Evolutionary conservation across 1,140 invertebrate species (phyloP), one percentile per base, ranked within the genome.

Genomic region (Tetramorium parvispinum): DNA sequence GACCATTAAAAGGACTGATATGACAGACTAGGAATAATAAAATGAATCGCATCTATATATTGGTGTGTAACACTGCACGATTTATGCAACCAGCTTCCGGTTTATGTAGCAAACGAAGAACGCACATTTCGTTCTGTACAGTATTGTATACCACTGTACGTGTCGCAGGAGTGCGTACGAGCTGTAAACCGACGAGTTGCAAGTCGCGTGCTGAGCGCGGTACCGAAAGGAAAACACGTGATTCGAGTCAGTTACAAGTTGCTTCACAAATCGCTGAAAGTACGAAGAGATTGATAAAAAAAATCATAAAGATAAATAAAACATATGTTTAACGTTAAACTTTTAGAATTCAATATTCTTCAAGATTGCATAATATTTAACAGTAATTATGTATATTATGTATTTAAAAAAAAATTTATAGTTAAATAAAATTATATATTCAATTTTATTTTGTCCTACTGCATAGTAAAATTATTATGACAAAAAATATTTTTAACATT

Each of bases 161-260:
- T 82, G 83, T 89, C 70, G 70, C 77, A 40, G 37, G 16, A 76
- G 63, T 57, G 43, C 46, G 66, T 40, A 49, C 32, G 21, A 70
- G 51, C 53, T 51, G 59, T 59, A 85, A 91, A 89, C 21, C 27
- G 68, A 79, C 46, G 68, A 24, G 61, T 78, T 85, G 63, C 57
- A 49, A 87, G 75, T 89, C 86, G 87, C 91, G 87, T 86, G 86
- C 57, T 79, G 46, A 55, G 59, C 53, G 68, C 59, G 53, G 18
- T 57, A n/a, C 57, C 63, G 61, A 82, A 65, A 73, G 85, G 79
- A 89, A 92, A 93, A 92, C 90, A 92, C 79, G 86, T 86, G 91
- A 91, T 91, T 91, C 61, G 65, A 51, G 46, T 13, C 16, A n/a
- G 16, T 55, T 83, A 83, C 27, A 61, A 43, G 24, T 10, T 59